Evolutionary conservation across 2,113 vertebrate genomes (phyloP).

Genomic region (Spilogale gracilis): DNA sequence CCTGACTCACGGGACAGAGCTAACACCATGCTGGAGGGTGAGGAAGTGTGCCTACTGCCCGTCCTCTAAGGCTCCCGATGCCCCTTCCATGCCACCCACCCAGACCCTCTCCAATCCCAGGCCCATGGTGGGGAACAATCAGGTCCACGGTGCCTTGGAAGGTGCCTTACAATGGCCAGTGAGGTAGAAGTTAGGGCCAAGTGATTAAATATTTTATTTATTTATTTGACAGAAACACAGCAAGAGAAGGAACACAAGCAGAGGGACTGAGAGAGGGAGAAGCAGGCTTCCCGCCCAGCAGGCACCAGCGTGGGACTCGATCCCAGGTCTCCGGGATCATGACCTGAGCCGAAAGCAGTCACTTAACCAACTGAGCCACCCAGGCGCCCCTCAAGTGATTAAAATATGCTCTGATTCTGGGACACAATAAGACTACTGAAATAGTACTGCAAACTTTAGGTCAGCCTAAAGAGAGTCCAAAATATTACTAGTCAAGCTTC

Average conservation of each 20-base stretch:
- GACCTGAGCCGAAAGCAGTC: too few species aligned
- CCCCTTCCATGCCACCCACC: accelerated
- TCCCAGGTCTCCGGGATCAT: too few species aligned
- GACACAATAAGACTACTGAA: not conserved
- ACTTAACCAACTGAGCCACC: too few species aligned
- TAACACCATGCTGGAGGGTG: not conserved
- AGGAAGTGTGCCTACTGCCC: too few species aligned
- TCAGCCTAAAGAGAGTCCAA: not conserved
- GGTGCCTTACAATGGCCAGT: not conserved
- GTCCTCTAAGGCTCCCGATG: not conserved
- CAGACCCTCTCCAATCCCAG: not conserved
- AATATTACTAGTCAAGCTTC: not conserved
- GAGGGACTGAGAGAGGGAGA: too few species aligned
- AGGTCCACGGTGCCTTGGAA: not conserved
- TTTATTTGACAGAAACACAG: too few species aligned
- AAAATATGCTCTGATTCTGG: not conserved
- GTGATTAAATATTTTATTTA: not conserved
- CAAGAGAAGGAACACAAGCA: too few species aligned
- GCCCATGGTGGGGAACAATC: not conserved
- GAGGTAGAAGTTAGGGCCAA: not conserved
- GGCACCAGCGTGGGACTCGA: too few species aligned
- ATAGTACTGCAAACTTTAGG: not conserved
- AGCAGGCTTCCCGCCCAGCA: too few species aligned
- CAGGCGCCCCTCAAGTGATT: not conserved
- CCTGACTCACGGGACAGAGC: not conserved